phyloP scores from a whole-genome alignment of 2,797 vertebrate species.

The Gymnodraco acuticeps region DNA sequence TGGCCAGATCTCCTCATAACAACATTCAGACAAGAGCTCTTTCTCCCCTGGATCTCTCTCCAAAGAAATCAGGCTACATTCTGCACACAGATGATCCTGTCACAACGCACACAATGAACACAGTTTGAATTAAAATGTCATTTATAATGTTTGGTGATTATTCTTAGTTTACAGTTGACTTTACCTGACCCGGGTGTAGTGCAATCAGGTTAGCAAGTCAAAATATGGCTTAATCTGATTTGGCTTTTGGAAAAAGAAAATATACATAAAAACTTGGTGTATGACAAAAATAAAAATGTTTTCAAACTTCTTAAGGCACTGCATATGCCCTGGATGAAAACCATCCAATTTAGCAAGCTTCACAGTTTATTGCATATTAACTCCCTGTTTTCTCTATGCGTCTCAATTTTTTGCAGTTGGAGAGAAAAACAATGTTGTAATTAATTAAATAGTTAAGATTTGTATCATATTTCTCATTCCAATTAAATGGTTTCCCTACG shows the following conservation, averaged over 20 bases:
- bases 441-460: slow-evolving; percentile 27
- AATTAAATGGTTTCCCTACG: slow-evolving; percentile 22
- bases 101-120: slow-evolving; percentile 16
- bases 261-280: neutral
- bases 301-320: slow-evolving; percentile 65
- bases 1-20: slow-evolving; percentile 60
- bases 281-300: neutral
- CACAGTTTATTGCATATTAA: slow-evolving; percentile 60
- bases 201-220: slow-evolving; percentile 41
- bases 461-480: slow-evolving; percentile 29
- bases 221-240: slow-evolving; percentile 9
- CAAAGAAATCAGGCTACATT: slow-evolving; percentile 34
- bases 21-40: slow-evolving; percentile 25
- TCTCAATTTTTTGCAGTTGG: neutral
- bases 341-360: slow-evolving; percentile 32
- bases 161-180: slow-evolving; percentile 10
- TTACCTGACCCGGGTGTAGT: slow-evolving; percentile 37
- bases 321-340: slow-evolving; percentile 22
- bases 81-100: slow-evolving; percentile 20
- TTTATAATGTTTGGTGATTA: slow-evolving; percentile 9
- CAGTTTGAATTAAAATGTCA: slow-evolving; percentile 5
- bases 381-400: slow-evolving; percentile 26
- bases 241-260: slow-evolving; percentile 16
- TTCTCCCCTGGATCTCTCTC: slow-evolving; percentile 10
- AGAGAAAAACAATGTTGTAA: neutral